Evolutionary conservation across 2,113 vertebrate genomes (phyloP).

Genomic region (Pluvialis apricaria): DNA sequence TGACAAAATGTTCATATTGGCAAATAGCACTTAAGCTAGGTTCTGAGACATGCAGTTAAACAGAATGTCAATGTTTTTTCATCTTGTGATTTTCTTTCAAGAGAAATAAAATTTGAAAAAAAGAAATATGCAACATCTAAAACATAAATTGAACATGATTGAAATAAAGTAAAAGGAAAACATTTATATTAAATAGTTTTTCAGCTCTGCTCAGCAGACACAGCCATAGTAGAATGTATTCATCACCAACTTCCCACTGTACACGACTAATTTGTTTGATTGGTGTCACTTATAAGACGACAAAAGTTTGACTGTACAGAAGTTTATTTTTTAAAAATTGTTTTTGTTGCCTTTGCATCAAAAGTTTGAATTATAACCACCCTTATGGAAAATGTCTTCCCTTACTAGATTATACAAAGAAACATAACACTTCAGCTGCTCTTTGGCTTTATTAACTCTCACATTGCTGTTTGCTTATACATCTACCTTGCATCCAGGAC

Average conservation of each 20-base stretch:
- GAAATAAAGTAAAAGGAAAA: not conserved
- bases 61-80: not conserved
- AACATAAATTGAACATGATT: not conserved
- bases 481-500: not conserved
- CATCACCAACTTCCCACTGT: not conserved
- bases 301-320: not conserved
- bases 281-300: not conserved
- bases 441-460: not conserved
- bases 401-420: not conserved
- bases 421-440: not conserved
- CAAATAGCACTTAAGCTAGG: not conserved
- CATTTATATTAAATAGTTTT: not conserved
- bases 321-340: not conserved
- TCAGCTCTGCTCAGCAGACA: not conserved
- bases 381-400: not conserved
- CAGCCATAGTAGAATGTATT: fast-evolving
- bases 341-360: not conserved
- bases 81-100: not conserved
- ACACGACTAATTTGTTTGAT: not conserved
- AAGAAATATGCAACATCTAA: not conserved
- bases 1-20: not conserved
- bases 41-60: not conserved
- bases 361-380: not conserved
- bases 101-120: not conserved
- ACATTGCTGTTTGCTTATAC: not conserved